phyloP scores from a whole-genome alignment of 1,140 invertebrate species.

The Yoshiicerus persimilis region DNA sequence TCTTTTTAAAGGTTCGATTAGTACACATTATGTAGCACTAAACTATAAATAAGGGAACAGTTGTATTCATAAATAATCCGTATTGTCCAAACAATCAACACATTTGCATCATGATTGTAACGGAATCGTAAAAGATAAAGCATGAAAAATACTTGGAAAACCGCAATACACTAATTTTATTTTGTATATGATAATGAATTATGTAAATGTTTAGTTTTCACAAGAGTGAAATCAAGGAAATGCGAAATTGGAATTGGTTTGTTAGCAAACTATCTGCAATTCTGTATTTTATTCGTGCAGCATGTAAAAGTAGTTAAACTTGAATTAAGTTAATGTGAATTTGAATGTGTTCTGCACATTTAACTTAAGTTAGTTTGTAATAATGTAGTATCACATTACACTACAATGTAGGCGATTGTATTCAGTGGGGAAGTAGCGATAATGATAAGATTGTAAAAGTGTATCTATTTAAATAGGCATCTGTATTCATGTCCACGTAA shows the following conservation, averaged over 20 bases:
- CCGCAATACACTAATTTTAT: no score
- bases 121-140: no score
- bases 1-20: no score
- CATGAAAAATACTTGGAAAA: no score
- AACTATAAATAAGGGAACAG: no score
- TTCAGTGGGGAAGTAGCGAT: neutral
- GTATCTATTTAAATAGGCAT: neutral
- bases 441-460: neutral
- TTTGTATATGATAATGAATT: no score
- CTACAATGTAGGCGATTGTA: neutral
- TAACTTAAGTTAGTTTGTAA: neutral
- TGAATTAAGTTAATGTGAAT: neutral
- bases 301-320: neutral
- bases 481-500: neutral
- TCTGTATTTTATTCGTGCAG: neutral
- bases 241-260: neutral
- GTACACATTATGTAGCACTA: no score
- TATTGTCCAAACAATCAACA: no score
- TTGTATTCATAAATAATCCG: no score
- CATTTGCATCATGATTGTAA: no score
- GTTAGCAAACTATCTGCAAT: neutral
- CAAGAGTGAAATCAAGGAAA: no score
- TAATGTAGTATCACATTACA: neutral
- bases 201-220: no score
- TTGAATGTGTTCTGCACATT: constrained; percentile 16